Conservation (phyloP, 2,888 invertebrate genomes). For the Neoitamus cyanurus region DNA sequence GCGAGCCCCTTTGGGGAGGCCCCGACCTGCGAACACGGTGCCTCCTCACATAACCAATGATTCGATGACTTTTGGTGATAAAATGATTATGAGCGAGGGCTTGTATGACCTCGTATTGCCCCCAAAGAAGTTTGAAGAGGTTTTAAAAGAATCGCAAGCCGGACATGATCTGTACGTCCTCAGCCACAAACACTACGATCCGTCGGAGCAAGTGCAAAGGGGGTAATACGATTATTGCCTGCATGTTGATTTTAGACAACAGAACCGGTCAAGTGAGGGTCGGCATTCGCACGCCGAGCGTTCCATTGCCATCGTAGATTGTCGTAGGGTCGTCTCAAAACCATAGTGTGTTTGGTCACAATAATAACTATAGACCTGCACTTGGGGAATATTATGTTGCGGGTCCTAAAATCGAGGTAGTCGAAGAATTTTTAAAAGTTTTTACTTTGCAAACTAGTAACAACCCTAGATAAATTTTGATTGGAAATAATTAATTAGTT, state of each 20-base stretch:
- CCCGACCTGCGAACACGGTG: neutral
- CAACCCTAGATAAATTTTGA: too few relatives aligned
- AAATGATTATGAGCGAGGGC: neutral
- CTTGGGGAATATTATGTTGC: too few relatives aligned
- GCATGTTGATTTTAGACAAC: neutral
- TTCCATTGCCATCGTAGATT: too few relatives aligned
- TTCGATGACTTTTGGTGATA: neutral
- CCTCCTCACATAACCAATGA: neutral
- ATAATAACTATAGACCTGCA: too few relatives aligned
- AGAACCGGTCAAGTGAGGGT: too few relatives aligned
- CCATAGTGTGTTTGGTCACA: too few relatives aligned
- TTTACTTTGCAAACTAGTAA: too few relatives aligned
- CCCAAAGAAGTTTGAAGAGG: neutral
- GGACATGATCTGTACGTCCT: neutral
- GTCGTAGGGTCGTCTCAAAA: too few relatives aligned
- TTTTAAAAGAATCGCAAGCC: neutral
- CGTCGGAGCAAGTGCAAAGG: neutral
- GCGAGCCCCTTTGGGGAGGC: neutral
- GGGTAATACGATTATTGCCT: neutral
- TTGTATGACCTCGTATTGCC: neutral
- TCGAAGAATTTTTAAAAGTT: too few relatives aligned
- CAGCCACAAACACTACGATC: neutral
- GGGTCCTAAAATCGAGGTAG: too few relatives aligned
- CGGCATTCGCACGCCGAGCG: too few relatives aligned
- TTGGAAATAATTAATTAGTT: neutral